Evolutionary conservation across 2,113 vertebrate species (phyloP).

Genomic region (Atherinomorus stipes): DNA sequence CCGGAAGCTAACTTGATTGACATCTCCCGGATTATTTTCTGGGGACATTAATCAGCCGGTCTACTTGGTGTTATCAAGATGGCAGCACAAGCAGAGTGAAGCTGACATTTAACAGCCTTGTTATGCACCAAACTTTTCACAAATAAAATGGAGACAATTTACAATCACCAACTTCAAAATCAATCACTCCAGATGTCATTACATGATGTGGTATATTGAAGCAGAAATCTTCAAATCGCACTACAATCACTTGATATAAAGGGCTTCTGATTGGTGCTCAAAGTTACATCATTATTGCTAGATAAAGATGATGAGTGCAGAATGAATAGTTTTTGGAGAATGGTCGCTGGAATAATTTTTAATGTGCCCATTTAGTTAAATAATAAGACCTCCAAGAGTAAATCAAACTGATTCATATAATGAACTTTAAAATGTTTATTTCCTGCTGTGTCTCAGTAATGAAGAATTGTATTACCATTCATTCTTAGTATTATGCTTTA

Average conservation of each 20-base stretch:
- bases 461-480: constrained; percentile 12
- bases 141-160: not conserved
- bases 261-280: not conserved
- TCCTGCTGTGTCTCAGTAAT: not conserved
- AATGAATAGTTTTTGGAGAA: not conserved
- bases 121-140: not conserved
- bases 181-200: constrained; percentile 4
- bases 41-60: not conserved
- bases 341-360: too few species aligned
- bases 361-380: constrained; percentile 2
- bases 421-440: not conserved
- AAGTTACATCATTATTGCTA: not conserved
- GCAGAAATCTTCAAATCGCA: not conserved
- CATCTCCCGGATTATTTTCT: not conserved
- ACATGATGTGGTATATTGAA: constrained; percentile 1
- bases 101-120: constrained; percentile 6
- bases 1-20: not conserved
- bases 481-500: constrained; percentile 18
- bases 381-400: not conserved
- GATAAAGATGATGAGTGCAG: too few species aligned
- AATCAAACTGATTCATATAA: not conserved
- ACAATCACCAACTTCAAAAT: not conserved
- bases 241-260: not conserved
- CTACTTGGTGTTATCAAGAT: not conserved
- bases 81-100: not conserved